Conservation (phyloP, 1,140 invertebrate genomes). For the Elymnias hypermnestra region DNA sequence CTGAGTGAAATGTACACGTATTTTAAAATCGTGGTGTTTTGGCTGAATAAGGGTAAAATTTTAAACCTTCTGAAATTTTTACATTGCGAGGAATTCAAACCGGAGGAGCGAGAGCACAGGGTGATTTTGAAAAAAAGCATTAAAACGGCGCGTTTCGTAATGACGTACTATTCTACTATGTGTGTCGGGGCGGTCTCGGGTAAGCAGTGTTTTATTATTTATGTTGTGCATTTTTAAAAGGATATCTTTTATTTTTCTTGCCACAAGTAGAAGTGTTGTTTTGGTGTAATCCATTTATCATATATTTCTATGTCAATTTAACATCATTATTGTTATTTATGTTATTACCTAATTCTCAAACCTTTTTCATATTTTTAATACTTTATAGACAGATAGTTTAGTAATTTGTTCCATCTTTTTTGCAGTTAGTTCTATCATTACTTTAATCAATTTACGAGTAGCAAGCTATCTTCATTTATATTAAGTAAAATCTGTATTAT, state of each 20-base stretch:
- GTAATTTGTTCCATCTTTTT: too few species aligned
- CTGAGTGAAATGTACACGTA: conserved; percentile 73
- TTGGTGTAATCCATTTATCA: too few species aligned
- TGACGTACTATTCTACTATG: conserved; percentile 64
- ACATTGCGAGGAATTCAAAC: conserved; percentile 60
- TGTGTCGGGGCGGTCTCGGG: conserved; percentile 65
- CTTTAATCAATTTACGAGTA: too few species aligned
- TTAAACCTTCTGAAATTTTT: conserved; percentile 54
- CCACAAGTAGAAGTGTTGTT: too few species aligned
- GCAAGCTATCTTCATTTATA: too few species aligned
- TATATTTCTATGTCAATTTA: too few species aligned
- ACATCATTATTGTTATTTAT: too few species aligned
- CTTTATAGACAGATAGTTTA: too few species aligned
- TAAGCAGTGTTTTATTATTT: conserved; percentile 28
- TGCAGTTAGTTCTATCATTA: too few species aligned
- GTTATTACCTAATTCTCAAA: too few species aligned
- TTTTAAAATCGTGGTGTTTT: conserved; percentile 66
- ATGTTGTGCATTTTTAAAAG: not conserved
- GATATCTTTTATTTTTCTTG: not conserved
- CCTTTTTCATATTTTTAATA: too few species aligned
- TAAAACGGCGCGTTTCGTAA: conserved; percentile 54
- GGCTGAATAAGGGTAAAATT: conserved; percentile 64
- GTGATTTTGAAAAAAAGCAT: conserved; percentile 54
- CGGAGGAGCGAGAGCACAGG: conserved; percentile 54
- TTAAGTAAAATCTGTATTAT: too few species aligned